phyloP scores from a whole-genome alignment of 2,888 invertebrate species.

The Trilocha varians region DNA sequence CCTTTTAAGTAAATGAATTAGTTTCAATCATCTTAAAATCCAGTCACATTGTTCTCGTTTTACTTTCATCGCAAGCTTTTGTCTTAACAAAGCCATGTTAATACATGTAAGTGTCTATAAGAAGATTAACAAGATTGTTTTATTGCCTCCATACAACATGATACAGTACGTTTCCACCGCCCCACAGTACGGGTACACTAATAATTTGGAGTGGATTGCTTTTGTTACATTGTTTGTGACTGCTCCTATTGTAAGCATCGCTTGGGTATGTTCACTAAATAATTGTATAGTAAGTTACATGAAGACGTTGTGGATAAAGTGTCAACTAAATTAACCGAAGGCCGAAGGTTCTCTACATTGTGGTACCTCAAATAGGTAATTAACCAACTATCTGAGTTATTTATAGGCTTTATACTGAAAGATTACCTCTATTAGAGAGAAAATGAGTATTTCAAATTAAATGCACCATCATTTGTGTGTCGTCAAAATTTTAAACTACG shows the following conservation, averaged over 20 bases:
- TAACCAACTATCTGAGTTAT: too few relatives aligned
- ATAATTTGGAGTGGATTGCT: constrained; percentile 33
- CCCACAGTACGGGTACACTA: constrained; percentile 21
- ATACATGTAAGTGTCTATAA: constrained; percentile 7
- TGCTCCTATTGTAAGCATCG: constrained; percentile 12
- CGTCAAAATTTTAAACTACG: too few relatives aligned
- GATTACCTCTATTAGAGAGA: too few relatives aligned
- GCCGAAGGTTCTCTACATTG: too few relatives aligned
- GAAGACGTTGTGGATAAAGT: background rate
- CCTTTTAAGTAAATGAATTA: too few relatives aligned
- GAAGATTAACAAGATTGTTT: constrained; percentile 21
- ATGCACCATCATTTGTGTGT: too few relatives aligned
- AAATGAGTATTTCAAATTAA: too few relatives aligned
- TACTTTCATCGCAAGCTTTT: background rate
- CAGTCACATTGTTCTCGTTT: too few relatives aligned
- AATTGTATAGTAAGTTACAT: background rate
- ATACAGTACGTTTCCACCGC: constrained; percentile 13
- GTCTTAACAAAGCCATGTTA: background rate
- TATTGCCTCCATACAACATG: constrained; percentile 14
- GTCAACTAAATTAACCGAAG: too few relatives aligned
- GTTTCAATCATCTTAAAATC: too few relatives aligned
- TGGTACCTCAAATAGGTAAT: too few relatives aligned
- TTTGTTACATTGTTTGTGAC: constrained; percentile 28
- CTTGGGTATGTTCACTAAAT: background rate
- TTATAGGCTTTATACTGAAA: too few relatives aligned